Conservation (phyloP, 2,113 vertebrate genomes). For the Loxodonta africana region DNA sequence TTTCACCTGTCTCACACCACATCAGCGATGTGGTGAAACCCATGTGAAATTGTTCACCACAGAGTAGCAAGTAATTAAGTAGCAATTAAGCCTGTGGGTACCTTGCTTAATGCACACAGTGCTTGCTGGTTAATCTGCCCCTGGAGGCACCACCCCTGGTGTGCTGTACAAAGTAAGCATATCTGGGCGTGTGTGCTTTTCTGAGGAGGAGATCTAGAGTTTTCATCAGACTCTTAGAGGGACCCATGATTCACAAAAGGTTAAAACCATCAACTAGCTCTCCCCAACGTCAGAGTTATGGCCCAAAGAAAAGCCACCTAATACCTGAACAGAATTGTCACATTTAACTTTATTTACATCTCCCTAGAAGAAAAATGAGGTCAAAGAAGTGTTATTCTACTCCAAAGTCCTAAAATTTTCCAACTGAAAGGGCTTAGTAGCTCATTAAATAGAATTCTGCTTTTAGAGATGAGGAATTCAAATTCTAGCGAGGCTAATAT, state of each 20-base stretch:
- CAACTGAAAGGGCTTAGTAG: conserved; percentile 41
- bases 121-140: too few species aligned
- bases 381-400: conserved; percentile 55
- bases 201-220: not conserved
- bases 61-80: too few species aligned
- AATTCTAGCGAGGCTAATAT: not conserved
- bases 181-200: not conserved
- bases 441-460: conserved; percentile 43
- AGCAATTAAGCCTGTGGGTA: too few species aligned
- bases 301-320: not conserved
- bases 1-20: too few species aligned
- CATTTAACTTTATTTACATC: conserved; percentile 42
- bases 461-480: conserved; percentile 36
- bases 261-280: not conserved
- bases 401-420: conserved; percentile 49
- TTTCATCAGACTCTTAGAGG: conserved; percentile 4
- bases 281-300: not conserved
- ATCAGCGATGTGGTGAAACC: too few species aligned
- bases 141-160: too few species aligned
- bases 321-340: conserved; percentile 21
- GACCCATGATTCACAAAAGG: not conserved
- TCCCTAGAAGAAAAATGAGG: conserved; percentile 59
- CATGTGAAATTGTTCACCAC: too few species aligned
- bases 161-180: not conserved
- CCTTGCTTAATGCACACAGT: too few species aligned